A percentile compares a stretch with the other conserved stretches of the same genome.
These are phyloP conservation scores for Gopherus flavomarginatus DNA, from an alignment of 2,113 vertebrate genomes.

Conservation along the genomic window DNA sequence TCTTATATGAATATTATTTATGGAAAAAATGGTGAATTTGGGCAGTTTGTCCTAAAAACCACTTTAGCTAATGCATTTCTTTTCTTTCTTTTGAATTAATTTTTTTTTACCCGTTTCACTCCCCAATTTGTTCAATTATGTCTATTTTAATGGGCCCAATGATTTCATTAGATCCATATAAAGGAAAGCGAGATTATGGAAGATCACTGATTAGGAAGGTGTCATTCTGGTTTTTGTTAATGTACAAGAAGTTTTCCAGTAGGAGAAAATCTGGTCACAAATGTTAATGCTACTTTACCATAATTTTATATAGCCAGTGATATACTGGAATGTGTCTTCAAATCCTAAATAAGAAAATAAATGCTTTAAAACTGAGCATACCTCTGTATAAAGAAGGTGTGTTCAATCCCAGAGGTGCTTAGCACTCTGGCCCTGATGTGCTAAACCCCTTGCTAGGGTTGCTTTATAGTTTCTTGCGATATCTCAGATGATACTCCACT, in stretches of 20 bases:
- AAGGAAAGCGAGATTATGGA: not conserved
- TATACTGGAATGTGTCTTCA: not conserved
- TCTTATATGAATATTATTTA: not conserved
- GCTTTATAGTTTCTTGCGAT: not conserved
- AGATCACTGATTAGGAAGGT: not conserved
- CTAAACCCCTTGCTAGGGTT: not conserved
- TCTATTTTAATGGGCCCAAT: not conserved
- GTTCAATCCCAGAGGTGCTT: not conserved
- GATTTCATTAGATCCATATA: not conserved
- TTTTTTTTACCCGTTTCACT: not conserved
- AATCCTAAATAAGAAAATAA: not conserved
- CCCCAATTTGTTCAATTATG: not conserved
- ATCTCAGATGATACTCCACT: not conserved
- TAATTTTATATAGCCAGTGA: not conserved
- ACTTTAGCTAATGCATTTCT: not conserved
- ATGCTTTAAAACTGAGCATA: not conserved
- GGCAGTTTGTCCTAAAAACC: not conserved
- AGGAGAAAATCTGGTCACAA: not conserved
- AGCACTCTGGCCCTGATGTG: fast-evolving
- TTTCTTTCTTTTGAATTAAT: not conserved
- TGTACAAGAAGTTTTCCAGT: not conserved
- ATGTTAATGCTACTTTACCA: not conserved
- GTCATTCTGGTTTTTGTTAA: not conserved
- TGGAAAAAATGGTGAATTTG: not conserved
- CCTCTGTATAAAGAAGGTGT: not conserved